Conservation (phyloP, 2,113 vertebrate genomes). For the Pelusios castaneus region DNA sequence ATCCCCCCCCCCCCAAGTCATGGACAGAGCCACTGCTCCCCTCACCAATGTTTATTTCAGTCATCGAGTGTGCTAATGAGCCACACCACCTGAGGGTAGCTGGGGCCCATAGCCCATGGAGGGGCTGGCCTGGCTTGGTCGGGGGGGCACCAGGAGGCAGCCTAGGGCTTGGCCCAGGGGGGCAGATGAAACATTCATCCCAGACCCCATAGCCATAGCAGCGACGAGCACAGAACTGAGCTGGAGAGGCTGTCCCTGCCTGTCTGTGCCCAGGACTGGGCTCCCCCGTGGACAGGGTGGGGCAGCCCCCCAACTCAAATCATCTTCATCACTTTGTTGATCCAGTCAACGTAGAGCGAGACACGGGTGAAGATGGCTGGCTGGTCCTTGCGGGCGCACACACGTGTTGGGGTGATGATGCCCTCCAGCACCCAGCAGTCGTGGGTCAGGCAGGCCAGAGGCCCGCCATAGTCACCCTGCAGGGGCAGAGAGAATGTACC, state of each 20-base stretch:
- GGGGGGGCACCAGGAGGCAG: not conserved
- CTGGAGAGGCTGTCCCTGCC: not conserved
- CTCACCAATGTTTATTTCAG: not conserved
- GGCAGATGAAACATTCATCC: not conserved
- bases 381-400: constrained; percentile 87
- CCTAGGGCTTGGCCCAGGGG: not conserved
- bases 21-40: not conserved
- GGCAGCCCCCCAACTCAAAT: constrained; percentile 52
- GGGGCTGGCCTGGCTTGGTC: not conserved
- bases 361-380: constrained; percentile 92
- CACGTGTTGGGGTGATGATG: constrained; percentile 92
- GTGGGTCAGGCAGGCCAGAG: constrained; percentile 89
- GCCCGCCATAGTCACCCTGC: constrained; percentile 95
- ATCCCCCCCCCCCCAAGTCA: too few relatives aligned
- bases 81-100: not conserved
- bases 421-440: constrained; percentile 98
- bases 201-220: not conserved
- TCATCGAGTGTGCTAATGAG: too few relatives aligned
- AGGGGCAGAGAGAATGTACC: not conserved
- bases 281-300: not conserved
- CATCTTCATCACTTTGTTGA: constrained; percentile 94
- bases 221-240: not conserved
- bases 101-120: not conserved
- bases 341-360: constrained; percentile 94
- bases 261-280: constrained; percentile 12